Evolutionary conservation across 2,113 vertebrate genomes (phyloP).

Genomic region (Ptyas mucosa): DNA sequence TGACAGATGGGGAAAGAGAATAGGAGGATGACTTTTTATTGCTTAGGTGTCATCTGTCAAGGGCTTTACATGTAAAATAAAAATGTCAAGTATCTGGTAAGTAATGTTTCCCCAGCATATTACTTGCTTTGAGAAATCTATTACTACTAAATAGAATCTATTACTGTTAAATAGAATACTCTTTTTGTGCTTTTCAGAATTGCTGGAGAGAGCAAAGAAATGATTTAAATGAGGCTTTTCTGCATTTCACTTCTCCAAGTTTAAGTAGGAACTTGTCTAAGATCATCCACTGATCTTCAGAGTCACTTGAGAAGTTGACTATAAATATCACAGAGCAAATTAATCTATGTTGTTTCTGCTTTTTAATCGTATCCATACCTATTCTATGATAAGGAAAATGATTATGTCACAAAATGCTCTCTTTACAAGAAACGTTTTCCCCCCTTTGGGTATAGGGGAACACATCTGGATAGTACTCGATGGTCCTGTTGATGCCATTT

Average conservation of each 20-base stretch:
- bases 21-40: not conserved
- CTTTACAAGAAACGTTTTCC: not conserved
- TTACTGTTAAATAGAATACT: not conserved
- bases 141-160: not conserved
- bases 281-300: not conserved
- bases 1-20: not conserved
- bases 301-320: not conserved
- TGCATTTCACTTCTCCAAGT: not conserved
- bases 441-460: constrained; percentile 74
- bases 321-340: too few relatives aligned
- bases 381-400: not conserved
- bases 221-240: not conserved
- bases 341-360: not conserved
- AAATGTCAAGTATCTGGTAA: not conserved
- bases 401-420: not conserved
- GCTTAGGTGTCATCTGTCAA: not conserved
- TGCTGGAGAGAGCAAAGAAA: not conserved
- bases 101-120: not conserved
- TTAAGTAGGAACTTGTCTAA: not conserved
- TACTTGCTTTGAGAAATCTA: not conserved
- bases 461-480: constrained; percentile 97
- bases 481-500: constrained; percentile 96
- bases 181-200: not conserved
- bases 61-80: not conserved
- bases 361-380: not conserved